Base-by-base conservation (phyloP, 1,140 invertebrate genomes). In the Luehdorfia chinensis region DNA sequence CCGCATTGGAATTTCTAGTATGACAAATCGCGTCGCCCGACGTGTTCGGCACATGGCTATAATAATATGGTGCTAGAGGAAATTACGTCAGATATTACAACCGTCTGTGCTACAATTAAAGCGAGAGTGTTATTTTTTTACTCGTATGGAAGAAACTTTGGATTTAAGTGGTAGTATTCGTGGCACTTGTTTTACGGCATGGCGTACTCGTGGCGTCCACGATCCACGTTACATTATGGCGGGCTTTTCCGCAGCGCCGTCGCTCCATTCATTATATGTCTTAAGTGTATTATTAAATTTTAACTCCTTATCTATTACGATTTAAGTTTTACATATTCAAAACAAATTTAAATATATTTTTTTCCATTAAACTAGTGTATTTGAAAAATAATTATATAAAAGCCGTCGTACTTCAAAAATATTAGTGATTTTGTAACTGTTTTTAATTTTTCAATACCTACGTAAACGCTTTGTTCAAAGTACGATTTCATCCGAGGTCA, bases 121-220 rank as follows among this genome's bases (percentile, higher is more conserved):
- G 60, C 50, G 56, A 64, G 58, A 61, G 55, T 72, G 65, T 63
- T 53, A 9, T 28, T 43, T 43, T 37, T 43, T 43, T 5, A 28
- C 4, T 16, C 11, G n/a, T 16, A 16, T 18, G 4, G 13, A 43
- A 43, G 37, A 27, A 28, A 16, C 15, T 9, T 21, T 37, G 4
- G 25, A 9, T 8, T 43, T 16, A 6, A 15, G 19, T 16, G 14
- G 9, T 47, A 47, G 27, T 34, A 48, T 21, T 30, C 33, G 43
- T 30, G 48, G 30, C 28, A 43, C 14, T 28, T 30, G 37, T 11
- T 44, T 23, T 49, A 47, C 66, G 62, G 66, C 63, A 66, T 71
- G 64, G 63, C 66, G 77, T 59, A 74, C 73, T 84, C 80, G 80
- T 84, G 80, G 80, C 80, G 76, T 79, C 75, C 60, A 77, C 80